Base-by-base conservation (phyloP, 2,888 invertebrate species). In the Volucella inanis region DNA sequence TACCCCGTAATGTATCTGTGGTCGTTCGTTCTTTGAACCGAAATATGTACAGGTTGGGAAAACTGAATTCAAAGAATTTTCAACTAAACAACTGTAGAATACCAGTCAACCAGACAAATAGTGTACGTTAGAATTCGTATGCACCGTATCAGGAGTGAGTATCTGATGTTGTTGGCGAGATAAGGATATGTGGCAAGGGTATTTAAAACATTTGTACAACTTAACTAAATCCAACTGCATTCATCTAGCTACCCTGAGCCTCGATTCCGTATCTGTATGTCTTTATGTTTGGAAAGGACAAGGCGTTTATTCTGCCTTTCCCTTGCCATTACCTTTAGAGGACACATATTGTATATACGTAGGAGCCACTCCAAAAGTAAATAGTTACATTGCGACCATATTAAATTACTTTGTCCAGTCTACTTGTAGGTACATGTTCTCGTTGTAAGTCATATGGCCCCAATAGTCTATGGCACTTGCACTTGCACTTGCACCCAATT, bases 401-500 rank as follows among this genome's bases (percentile, higher is more conserved):
- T 85, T 85, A 85, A 85, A 85, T 85, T 85, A 85, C 85, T 81
- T 81, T 72, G 85, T 68, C 81, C 81, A 72, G 45, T 67, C 39
- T 47, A 14, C 22, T 47, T 1, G 14, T 61, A 15, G 47, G 49
- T 61, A n/a, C 45, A 45, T 49, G 47, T 45, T 49, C 22, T 57
- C 15, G 39, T 8, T 57, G 57, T 57, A 8, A 49, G 45, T 8
- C 75, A 14, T 62, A 41, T 12, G 38, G 41, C 38, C 12, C 14
- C 41, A 31, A 15, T 49, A 41, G 47, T 64, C 41, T 14, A 47
- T 65, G 55, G 59, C 45, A 61, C 68, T 49, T 68, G 45, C 76
- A 8, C 55, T 31, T 14, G 55, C 55, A 76, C 59, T 76, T 72
- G 54, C 78, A 83, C 72, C 68, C 64, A 18, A 68, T 57, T 47